Conservation (phyloP, 2,888 invertebrate species). For the Apamea sordens region DNA sequence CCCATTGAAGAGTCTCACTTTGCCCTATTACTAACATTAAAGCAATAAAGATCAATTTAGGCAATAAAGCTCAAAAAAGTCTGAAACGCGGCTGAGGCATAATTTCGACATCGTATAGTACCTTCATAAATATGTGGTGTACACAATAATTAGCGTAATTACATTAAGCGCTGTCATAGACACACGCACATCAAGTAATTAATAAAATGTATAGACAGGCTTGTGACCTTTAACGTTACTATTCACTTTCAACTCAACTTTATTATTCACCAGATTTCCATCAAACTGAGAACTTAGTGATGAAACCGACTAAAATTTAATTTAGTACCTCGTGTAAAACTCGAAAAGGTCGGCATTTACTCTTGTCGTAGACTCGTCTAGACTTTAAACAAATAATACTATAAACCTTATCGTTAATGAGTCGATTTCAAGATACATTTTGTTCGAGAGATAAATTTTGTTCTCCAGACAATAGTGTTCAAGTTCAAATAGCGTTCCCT, state of each 20-base stretch:
- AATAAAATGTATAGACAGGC: conserved; percentile 34
- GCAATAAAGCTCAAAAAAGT: conserved; percentile 11
- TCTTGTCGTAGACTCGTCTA: conserved; percentile 42
- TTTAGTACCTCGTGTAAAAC: conserved; percentile 20
- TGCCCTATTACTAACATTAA: background rate
- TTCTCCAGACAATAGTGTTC: conserved; percentile 41
- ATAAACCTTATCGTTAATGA: conserved; percentile 44
- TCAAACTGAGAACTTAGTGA: conserved; percentile 14
- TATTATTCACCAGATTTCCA: conserved; percentile 24
- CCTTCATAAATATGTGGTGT: conserved; percentile 11
- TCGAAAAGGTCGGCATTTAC: conserved; percentile 9
- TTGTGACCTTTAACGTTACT: conserved; percentile 34
- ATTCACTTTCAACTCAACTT: no score
- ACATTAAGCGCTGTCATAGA: conserved; percentile 13
- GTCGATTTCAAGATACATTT: conserved; percentile 44
- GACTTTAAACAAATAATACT: conserved; percentile 55
- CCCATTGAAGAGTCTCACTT: background rate
- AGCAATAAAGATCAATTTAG: background rate
- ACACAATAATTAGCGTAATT: conserved; percentile 37
- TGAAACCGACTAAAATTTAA: conserved; percentile 5
- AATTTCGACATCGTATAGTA: background rate
- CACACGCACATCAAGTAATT: conserved; percentile 27
- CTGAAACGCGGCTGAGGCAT: background rate
- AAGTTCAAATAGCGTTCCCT: conserved; percentile 43
- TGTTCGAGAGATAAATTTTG: conserved; percentile 32